Percentiles rank a stretch among this genome's conserved stretches.
phyloP scores from a whole-genome alignment of 92 coral and sea anemone genomes.

The Pocillopora grandis region DNA sequence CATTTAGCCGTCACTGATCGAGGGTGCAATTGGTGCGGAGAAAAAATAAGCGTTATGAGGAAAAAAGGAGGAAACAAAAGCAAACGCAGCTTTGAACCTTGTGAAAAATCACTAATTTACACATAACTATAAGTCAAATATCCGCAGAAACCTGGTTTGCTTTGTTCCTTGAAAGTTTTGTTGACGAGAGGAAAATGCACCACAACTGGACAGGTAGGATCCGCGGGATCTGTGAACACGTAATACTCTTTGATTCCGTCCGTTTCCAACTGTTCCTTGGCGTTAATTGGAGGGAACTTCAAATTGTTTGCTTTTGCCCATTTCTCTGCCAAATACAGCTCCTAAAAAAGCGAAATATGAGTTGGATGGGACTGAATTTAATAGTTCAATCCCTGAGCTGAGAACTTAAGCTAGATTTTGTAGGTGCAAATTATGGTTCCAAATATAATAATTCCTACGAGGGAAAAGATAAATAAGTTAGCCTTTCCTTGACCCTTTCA shows the following conservation, averaged over 20 bases:
- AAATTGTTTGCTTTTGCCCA: conserved; percentile 77
- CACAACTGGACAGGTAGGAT: conserved; percentile 75
- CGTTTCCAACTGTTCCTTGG: conserved; percentile 57
- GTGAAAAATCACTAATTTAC: no score
- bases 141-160: conserved; percentile 65
- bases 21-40: no score
- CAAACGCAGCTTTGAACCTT: no score
- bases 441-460: no score
- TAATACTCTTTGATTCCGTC: conserved; percentile 77
- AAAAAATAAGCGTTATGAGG: no score
- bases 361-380: neutral
- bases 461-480: no score
- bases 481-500: no score
- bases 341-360: conserved; percentile 28
- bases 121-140: neutral
- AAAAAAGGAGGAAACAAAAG: no score
- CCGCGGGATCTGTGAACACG: conserved; percentile 72
- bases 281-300: conserved; percentile 84
- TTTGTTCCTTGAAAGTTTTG: conserved; percentile 69
- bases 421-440: no score
- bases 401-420: no score
- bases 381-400: no score
- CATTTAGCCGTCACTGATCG: no score
- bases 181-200: conserved; percentile 80
- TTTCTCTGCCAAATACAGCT: conserved; percentile 74